Evolutionary conservation across 1,140 invertebrate genomes (phyloP), one percentile per base, ranked within the genome.

Genomic region (Tetramorium parvispinum): DNA sequence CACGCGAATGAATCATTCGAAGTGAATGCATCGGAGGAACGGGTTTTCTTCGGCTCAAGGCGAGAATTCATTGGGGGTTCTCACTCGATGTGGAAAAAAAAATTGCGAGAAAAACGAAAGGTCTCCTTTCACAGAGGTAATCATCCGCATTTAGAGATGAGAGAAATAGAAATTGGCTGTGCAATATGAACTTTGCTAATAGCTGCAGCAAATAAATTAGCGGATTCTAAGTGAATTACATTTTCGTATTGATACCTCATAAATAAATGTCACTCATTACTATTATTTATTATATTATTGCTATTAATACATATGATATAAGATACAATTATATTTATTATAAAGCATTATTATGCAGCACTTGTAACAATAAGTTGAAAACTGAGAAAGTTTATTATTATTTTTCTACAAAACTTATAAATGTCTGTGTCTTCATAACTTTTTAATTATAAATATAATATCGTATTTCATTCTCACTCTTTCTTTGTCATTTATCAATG

Each of bases 1-100:
- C 66, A 57, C 66, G 57, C 78, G 51, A 37, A 71, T 82, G 66
- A 82, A 71, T 82, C 78, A 82, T 71, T 55, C 24, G 21, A 71
- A 71, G 66, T 71, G 51, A 71, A 71, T 57, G 66, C 24, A 71
- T 27, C 37, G 37, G 37, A 57, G 46, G 27, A 71, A 82, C 66
- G 27, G 32, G 66, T 82, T 82, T 70, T 32, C 51, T 82, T 71
- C 49, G 37, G 21, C 10, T 71, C 49, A 27, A 82, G 51, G 66
- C 11, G 66, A 32, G 32, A 82, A 57, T 82, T 82, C 49, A 70
- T 24, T 16, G n/a, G 27, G 27, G 8, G 6, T 68, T 66, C 46
- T 32, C 18, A 11, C 32, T 70, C 13, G 49, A 81, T 13, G 46
- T 27, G 3, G 18, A 37, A 68, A 53, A 70, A 32, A 21, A 40